Evolutionary conservation across 2,888 invertebrate species (phyloP), one percentile per base, ranked within the genome.

Genomic region (Drosophila cracens): DNA sequence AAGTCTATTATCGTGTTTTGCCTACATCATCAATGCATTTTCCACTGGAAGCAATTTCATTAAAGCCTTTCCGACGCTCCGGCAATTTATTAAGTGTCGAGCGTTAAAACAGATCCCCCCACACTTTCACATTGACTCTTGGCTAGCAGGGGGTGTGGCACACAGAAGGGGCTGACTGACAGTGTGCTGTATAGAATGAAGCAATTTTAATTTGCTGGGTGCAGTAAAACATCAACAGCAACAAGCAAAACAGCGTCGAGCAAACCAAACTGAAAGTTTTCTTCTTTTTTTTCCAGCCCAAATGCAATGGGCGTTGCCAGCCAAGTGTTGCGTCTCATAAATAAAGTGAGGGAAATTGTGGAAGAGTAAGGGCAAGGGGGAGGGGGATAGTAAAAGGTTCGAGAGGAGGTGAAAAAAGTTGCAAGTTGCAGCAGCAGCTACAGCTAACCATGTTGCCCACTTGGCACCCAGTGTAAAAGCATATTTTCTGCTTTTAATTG

Each of bases 401-500:
- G 49, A 13, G 10, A 33, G 46, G 21, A 13, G 40, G 21, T 11
- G 21, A 43, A 43, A 43, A 21, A 21, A 46, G 46, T 25, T 46
- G 46, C 25, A 46, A 25, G 21, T 11, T 33, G 33, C 33, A 33
- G 33, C 31, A 33, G 61, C 11, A 46, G 40, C 38, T 51, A 68
- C 64, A 54, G 66, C 51, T 68, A 61, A 70, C 72, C 70, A 48
- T 82, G 72, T 69, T 58, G 72, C 70, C 66, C 70, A 70, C 71
- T 71, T 79, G 82, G 72, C 70, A 25, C 34, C 13, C 77, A 87
- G 84, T 70, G 77, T 79, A 76, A 84, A 76, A 89, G 88, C 86
- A 87, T 87, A 87, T 87, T 87, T 87, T 90, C 88, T 87, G 87
- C 73, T 90, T 87, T 87, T 87, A 87, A 87, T 87, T 87, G 87